These are phyloP conservation scores for Cyrtonyx montezumae DNA, from an alignment of 2,113 vertebrate genomes.

Conservation along the genomic window DNA sequence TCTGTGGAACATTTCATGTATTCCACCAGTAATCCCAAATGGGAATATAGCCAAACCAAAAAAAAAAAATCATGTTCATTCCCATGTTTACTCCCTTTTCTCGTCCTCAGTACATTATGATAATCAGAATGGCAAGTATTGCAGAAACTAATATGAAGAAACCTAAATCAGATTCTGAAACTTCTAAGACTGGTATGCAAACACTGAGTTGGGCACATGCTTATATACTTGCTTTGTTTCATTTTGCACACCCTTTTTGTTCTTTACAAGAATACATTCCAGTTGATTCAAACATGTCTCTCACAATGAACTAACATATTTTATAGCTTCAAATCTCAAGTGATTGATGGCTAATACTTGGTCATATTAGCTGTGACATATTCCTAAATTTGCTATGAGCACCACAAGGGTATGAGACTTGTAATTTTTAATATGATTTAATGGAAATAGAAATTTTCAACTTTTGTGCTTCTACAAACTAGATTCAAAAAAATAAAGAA, in stretches of 20 bases:
- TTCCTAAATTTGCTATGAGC: neutral
- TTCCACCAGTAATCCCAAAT: neutral
- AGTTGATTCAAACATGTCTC: neutral
- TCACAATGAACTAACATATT: neutral
- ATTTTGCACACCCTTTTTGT: neutral
- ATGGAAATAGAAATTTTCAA: neutral
- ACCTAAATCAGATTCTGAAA: neutral
- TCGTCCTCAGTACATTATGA: neutral
- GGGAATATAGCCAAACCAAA: neutral
- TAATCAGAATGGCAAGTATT: neutral
- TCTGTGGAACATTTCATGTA: neutral
- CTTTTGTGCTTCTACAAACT: neutral
- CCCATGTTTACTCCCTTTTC: neutral
- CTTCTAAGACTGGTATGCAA: rapidly evolving
- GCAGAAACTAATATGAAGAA: neutral
- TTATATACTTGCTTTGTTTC: neutral
- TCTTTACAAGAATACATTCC: neutral
- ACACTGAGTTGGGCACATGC: neutral
- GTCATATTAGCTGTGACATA: neutral
- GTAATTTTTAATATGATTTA: neutral
- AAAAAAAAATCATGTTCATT: neutral
- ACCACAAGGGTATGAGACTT: neutral
- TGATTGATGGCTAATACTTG: neutral
- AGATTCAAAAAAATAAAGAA: neutral
- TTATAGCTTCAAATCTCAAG: neutral